Conservation (phyloP, 2,113 vertebrate genomes). For the Carassius gibelio region DNA sequence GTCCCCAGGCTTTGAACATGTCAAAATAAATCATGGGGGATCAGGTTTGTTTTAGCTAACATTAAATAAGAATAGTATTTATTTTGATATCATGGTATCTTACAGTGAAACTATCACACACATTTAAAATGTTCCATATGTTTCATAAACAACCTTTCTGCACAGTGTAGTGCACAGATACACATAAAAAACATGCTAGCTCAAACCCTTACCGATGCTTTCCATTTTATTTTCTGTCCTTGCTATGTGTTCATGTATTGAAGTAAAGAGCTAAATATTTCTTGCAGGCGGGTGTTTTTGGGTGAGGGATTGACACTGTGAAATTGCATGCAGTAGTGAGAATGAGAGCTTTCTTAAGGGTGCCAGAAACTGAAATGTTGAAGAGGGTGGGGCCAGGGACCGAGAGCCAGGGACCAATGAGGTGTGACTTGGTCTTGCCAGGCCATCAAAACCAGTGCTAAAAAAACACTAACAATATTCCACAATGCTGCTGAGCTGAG, state of each 20-base stretch:
- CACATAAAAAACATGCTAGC: not conserved
- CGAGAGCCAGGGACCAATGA: conserved; percentile 1
- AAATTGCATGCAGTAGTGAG: conserved; percentile 39
- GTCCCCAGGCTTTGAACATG: not conserved
- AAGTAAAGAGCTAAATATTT: conserved; percentile 42
- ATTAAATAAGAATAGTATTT: conserved; percentile 34
- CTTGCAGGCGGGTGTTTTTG: conserved; percentile 38
- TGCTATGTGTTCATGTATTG: not conserved
- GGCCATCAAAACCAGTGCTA: conserved; percentile 14
- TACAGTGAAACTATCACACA: conserved; percentile 2
- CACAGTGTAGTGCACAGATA: conserved; percentile 15
- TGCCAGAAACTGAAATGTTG: conserved; percentile 24
- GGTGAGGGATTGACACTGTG: conserved; percentile 32
- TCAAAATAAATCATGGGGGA: not conserved
- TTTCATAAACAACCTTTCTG: not conserved
- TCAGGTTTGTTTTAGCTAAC: conserved; percentile 7
- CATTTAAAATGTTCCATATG: conserved; percentile 7
- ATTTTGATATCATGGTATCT: not conserved
- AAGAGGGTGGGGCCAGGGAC: not conserved
- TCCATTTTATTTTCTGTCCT: not conserved
- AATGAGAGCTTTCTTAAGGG: conserved; percentile 36
- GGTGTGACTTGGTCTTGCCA: conserved; percentile 18
- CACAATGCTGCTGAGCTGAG: conserved; percentile 33
- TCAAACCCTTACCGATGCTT: not conserved
- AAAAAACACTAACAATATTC: conserved; percentile 43